Conservation (phyloP, 1,140 invertebrate genomes). For the Thaumatotibia leucotreta region DNA sequence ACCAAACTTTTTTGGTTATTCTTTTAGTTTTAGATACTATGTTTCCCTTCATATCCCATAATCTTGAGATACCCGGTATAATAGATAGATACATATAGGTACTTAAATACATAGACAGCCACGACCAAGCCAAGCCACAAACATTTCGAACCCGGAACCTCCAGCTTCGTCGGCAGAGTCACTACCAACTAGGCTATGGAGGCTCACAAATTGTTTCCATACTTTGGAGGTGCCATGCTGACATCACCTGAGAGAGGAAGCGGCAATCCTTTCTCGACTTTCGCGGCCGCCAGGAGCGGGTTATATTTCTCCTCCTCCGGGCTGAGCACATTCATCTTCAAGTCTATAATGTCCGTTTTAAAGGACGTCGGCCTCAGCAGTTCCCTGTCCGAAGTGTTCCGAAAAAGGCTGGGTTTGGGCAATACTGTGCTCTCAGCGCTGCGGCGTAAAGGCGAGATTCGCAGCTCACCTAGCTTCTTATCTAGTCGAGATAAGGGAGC, state of each 20-base stretch:
- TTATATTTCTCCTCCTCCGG: constrained; percentile 61
- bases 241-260: constrained; percentile 54
- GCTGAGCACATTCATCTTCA: constrained; percentile 71
- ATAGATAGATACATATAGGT: too few relatives aligned
- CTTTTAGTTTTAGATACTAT: too few relatives aligned
- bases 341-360: constrained; percentile 77
- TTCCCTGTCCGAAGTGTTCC: constrained; percentile 53
- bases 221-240: too few relatives aligned
- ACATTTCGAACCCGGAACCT: too few relatives aligned
- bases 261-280: constrained; percentile 45
- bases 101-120: too few relatives aligned
- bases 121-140: too few relatives aligned
- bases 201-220: too few relatives aligned
- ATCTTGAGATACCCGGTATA: too few relatives aligned
- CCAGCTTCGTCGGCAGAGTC: too few relatives aligned
- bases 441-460: constrained; percentile 52
- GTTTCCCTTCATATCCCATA: too few relatives aligned
- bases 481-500: constrained; percentile 53
- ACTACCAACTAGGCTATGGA: too few relatives aligned
- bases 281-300: constrained; percentile 43
- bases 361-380: constrained; percentile 43
- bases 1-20: too few relatives aligned
- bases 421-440: constrained; percentile 45
- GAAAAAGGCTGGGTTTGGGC: constrained; percentile 39
- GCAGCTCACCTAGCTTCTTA: constrained; percentile 56